Conservation (phyloP, 2,797 vertebrate genomes). For the Paratrypauchen microcephalus region DNA sequence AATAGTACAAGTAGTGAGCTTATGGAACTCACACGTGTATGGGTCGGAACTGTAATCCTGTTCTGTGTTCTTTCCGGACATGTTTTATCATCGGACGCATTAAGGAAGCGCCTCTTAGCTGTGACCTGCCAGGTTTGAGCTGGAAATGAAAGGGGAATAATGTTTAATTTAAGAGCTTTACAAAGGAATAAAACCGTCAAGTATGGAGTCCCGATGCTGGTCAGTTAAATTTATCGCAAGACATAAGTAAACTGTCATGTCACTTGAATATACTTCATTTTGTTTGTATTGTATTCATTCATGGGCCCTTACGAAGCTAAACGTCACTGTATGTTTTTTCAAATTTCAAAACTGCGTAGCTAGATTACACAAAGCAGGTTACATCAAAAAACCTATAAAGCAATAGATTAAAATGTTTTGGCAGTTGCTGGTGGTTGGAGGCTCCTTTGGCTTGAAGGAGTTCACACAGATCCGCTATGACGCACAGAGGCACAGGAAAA, state of each 20-base stretch:
- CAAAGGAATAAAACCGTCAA: constrained; percentile 62
- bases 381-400: not conserved
- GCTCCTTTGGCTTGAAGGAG: constrained; percentile 92
- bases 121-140: constrained; percentile 34
- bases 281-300: not conserved
- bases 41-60: constrained; percentile 26
- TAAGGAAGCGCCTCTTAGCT: constrained; percentile 7
- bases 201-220: constrained; percentile 80
- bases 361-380: not conserved
- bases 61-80: constrained; percentile 10
- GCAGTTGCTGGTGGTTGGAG: constrained; percentile 90
- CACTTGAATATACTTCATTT: not conserved
- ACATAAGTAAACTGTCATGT: not conserved
- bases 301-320: no score
- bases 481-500: constrained; percentile 79
- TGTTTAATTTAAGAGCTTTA: constrained; percentile 58
- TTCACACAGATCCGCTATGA: constrained; percentile 94
- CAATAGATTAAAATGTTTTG: constrained; percentile 29
- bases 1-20: no score
- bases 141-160: constrained; percentile 26
- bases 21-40: no score
- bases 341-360: not conserved
- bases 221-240: constrained; percentile 36
- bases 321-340: not conserved
- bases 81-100: constrained; percentile 21